phyloP scores from a whole-genome alignment of 2,797 vertebrate species.

The Spatula versicolor region DNA sequence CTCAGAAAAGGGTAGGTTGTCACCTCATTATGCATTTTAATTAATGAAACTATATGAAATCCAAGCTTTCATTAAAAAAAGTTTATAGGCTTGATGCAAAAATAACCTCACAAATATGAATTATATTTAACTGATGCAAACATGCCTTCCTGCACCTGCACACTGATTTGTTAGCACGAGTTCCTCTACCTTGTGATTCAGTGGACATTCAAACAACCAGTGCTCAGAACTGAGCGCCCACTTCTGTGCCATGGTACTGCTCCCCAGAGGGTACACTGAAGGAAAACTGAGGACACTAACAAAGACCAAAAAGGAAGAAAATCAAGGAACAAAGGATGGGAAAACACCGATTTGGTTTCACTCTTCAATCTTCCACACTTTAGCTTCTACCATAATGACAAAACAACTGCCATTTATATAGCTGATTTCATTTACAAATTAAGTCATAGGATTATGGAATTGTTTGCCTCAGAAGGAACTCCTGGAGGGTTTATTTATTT shows the following conservation, averaged over 20 bases:
- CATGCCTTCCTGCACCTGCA: background rate
- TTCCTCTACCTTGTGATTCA: background rate
- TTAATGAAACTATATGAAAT: background rate
- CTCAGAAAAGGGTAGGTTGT: background rate
- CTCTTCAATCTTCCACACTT: background rate
- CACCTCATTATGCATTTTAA: background rate
- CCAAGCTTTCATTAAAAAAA: background rate
- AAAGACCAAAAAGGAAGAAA: background rate
- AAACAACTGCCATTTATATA: background rate
- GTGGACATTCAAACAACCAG: background rate
- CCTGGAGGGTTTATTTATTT: background rate
- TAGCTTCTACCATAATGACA: background rate
- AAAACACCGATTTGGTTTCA: background rate
- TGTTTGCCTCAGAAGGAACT: background rate
- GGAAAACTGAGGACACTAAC: background rate
- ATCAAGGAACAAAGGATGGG: background rate
- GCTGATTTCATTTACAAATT: slow-evolving; percentile 28
- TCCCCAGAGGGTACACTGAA: background rate
- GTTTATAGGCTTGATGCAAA: background rate
- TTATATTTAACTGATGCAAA: background rate
- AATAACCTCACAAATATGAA: background rate
- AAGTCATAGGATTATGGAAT: background rate
- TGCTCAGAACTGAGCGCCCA: background rate
- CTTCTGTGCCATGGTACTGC: background rate
- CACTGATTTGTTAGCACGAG: background rate